A percentile compares a stretch with the other conserved stretches of the same genome.
Conservation (phyloP, 2,888 invertebrate genomes). For the Atherix ibis region DNA sequence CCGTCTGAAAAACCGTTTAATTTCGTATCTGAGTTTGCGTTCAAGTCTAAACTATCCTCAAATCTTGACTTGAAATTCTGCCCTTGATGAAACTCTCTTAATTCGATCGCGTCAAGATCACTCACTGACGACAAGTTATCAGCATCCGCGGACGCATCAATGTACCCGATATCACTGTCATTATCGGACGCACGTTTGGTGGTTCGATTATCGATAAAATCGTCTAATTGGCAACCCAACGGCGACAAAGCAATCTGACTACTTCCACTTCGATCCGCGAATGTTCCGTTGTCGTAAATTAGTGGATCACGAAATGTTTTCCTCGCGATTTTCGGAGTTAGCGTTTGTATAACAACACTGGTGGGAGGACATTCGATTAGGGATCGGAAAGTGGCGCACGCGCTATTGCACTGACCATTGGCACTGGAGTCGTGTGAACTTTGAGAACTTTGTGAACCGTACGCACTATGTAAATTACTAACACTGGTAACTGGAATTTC, state of each 20-base stretch:
- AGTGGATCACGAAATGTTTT: conserved; percentile 11
- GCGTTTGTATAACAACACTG: conserved; percentile 13
- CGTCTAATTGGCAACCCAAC: neutral
- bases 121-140: conserved; percentile 9
- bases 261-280: neutral
- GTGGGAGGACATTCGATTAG: conserved; percentile 2
- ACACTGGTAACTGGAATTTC: no score
- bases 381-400: neutral
- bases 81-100: no score
- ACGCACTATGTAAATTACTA: no score
- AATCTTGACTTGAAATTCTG: no score
- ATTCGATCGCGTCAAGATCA: no score
- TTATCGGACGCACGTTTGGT: no score
- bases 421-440: neutral
- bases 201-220: conserved; percentile 3
- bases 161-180: conserved; percentile 12
- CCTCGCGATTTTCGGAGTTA: conserved; percentile 15
- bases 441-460: neutral
- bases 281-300: conserved; percentile 1
- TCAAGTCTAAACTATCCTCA: no score
- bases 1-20: no score
- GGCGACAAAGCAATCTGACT: neutral
- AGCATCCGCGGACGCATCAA: conserved; percentile 10
- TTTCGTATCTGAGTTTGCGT: no score
- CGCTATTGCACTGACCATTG: neutral